Conservation (phyloP, 2,797 vertebrate species). For the Pogonophryne albipinna region DNA sequence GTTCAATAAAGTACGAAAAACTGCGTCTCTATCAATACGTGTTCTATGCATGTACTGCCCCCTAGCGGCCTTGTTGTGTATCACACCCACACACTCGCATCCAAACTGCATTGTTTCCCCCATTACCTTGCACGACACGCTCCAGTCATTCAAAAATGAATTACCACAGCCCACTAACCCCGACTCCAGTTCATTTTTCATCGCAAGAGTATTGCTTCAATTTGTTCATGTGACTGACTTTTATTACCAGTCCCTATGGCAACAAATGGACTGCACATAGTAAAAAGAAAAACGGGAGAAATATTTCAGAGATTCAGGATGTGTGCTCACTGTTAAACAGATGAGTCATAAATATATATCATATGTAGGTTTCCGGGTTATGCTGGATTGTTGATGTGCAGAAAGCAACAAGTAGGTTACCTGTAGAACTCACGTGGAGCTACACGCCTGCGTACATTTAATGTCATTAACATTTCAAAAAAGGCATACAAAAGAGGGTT, state of each 20-base stretch:
- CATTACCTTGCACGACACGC: not conserved
- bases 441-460: not conserved
- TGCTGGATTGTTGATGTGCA: conserved; percentile 20
- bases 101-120: not conserved
- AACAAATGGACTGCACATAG: conserved; percentile 25
- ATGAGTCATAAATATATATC: conserved; percentile 55
- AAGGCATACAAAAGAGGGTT: not conserved
- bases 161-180: not conserved
- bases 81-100: conserved; percentile 7
- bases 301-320: conserved; percentile 26
- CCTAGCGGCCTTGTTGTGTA: conserved; percentile 24
- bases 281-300: conserved; percentile 10
- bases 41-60: conserved; percentile 36
- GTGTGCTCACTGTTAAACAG: conserved; percentile 28
- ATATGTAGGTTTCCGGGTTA: conserved; percentile 27
- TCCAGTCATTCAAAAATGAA: not conserved
- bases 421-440: not conserved
- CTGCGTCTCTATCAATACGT: no score
- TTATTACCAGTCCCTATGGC: conserved; percentile 27
- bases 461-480: not conserved
- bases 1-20: no score
- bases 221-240: not conserved
- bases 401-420: conserved; percentile 53
- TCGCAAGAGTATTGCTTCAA: not conserved
- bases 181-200: not conserved